Evolutionary conservation across 2,113 vertebrate species (phyloP), one percentile per base, ranked within the genome.

Genomic region (Pandion haliaetus): DNA sequence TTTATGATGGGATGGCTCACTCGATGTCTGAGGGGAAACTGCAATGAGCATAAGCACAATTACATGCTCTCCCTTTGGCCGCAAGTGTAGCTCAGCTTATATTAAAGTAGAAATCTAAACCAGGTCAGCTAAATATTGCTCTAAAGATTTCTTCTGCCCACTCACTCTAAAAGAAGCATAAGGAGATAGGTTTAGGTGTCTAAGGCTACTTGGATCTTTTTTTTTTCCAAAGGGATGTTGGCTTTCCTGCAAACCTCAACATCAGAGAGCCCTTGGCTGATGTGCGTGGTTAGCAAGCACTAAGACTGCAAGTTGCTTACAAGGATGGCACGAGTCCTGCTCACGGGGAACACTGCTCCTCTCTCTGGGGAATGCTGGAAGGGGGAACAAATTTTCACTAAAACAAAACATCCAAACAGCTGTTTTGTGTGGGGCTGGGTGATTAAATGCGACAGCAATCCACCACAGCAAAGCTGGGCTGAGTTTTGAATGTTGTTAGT

Each of bases 21-120:
- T 65, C 0, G 2, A 24, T 21, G 69, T 25, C 15, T 40, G 38
- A n/a, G 0, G 5, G 57, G 36, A 57, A 69, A n/a, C 4, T 40
- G 32, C 55, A 63, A 6, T 19, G 32, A 85, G 7, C 42, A 62
- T n/a, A 44, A 69, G 63, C 20, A 29, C 12, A 17, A 17, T 14
- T 77, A 47, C 12, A 2, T 36, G 18, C 15, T 55, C 6, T 79
- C 20, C 36, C 5, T 14, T 58, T 32, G 17, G 10, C 38, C 4
- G 1, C 20, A 36, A 17, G 34, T 4, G 7, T 5, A 58, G 25
- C 44, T 76, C 38, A 31, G 18, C 44, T 81, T 34, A 12, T 11
- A 23, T 44, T 38, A 61, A 81, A 23, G 12, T 17, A 47, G 10
- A 25, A 58, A 3, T 29, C 66, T 74, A 47, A 74, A 72, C 5